phyloP scores from a whole-genome alignment of 2,888 invertebrate species.

The Campoplex capitator region DNA sequence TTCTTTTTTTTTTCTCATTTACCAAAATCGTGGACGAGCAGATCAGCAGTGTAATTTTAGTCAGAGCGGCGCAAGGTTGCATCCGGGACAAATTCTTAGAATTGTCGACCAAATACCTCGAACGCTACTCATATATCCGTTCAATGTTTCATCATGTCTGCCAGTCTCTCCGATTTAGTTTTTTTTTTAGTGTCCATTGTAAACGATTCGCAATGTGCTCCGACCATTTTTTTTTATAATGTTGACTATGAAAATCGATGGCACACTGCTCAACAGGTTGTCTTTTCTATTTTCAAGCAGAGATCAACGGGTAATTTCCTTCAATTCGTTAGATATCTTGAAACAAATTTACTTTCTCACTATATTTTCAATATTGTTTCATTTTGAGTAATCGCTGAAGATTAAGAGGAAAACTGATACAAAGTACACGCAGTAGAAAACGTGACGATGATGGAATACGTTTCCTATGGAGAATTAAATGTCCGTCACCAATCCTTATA shows the following conservation, averaged over 20 bases:
- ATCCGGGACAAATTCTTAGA: constrained; percentile 67
- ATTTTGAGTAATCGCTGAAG: neutral
- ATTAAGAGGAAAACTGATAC: neutral
- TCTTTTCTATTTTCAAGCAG: neutral
- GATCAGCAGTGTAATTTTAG: constrained; percentile 80
- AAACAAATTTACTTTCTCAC: neutral
- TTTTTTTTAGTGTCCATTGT: neutral
- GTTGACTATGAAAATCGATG: neutral
- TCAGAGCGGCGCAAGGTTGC: constrained; percentile 79
- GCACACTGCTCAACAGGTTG: neutral
- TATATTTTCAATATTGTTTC: neutral
- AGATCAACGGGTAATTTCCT: too few species aligned
- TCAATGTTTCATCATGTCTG: constrained; percentile 81
- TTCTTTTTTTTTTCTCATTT: constrained; percentile 4
- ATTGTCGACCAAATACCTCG: constrained; percentile 75
- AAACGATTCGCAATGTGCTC: too few species aligned
- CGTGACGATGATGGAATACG: neutral
- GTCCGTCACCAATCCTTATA: neutral
- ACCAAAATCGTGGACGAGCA: constrained; percentile 40
- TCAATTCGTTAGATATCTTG: neutral
- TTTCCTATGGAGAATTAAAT: neutral
- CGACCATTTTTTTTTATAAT: too few species aligned
- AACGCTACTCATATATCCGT: constrained; percentile 82
- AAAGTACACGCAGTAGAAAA: neutral
- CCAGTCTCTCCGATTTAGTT: constrained; percentile 23